Evolutionary conservation across 2,888 invertebrate species (phyloP), one percentile per base, ranked within the genome.

Genomic region (Drosophila eohydei): DNA sequence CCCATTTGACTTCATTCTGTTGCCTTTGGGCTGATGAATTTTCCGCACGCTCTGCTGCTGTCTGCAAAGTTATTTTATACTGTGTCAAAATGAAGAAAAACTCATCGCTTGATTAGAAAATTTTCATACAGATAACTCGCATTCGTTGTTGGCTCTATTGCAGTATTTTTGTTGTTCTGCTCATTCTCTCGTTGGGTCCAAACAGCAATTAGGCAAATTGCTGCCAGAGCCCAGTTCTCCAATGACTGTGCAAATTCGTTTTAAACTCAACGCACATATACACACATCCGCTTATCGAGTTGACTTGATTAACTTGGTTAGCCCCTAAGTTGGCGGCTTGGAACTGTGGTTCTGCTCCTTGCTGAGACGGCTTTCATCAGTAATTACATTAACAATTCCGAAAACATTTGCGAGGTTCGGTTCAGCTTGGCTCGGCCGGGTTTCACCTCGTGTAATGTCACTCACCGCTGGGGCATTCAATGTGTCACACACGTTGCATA

Each of bases 301-400:
- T 62, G 69, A 67, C 69, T 70, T 81, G 78, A 81, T 79, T 79
- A 79, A 81, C 64, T 60, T 68, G 81, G 71, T 56, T 78, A 64
- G 56, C 40, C 34, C 26, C n/a, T 44, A 63, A 41, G 56, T 34
- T 61, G 77, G 48, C 30, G 54, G 48, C 40, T 34, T 30, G 28
- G 12, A 54, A 16, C 56, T 26, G 32, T 30, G 41, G 21, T 9
- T 26, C 40, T 26, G 6, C 28, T 12, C 14, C n/a, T 14, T 28
- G 38, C 16, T 28, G 32, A 16, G 41, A 30, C 63, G 65, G 84
- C 87, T 89, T 77, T 84, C 82, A 84, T 64, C 71, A 74, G 77
- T 84, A 84, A 84, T 84, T 84, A 84, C 89, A 84, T 84, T 87
- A 84, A 84, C 84, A 89, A 84, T 84, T 84, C 84, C 74, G 58